Percentiles rank a stretch among this genome's conserved stretches.
These are phyloP conservation scores for Dipodomys merriami DNA, from an alignment of 2,113 vertebrate species.

Conservation along the genomic window DNA sequence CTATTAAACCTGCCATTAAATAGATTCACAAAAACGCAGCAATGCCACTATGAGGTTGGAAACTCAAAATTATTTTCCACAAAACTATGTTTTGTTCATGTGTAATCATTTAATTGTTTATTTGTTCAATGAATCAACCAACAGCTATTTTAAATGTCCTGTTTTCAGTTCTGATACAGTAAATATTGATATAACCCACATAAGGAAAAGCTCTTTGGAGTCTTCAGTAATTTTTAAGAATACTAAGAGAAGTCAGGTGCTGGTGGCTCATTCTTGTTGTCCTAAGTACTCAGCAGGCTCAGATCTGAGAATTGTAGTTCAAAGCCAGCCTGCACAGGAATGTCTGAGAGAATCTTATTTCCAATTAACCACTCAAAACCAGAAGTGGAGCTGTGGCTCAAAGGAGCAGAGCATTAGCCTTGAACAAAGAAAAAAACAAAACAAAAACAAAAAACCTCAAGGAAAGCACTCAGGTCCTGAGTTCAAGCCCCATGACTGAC, in stretches of 20 bases:
- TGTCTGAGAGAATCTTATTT: no score
- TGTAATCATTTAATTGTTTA: constrained; percentile 36
- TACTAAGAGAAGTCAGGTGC: not conserved
- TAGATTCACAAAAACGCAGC: not conserved
- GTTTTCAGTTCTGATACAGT: constrained; percentile 14
- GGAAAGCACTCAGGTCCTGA: no score
- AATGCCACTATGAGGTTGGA: not conserved
- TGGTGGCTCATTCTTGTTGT: no score
- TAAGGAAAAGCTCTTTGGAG: not conserved
- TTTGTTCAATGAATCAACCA: constrained; percentile 29
- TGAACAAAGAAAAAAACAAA: no score
- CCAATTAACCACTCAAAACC: no score
- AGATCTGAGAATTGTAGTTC: no score
- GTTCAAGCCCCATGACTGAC: not conserved
- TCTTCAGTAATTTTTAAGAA: not conserved
- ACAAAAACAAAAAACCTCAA: no score
- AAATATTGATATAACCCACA: not conserved
- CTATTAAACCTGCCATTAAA: not conserved
- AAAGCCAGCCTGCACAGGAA: no score
- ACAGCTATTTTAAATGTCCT: constrained; percentile 7
- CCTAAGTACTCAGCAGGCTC: no score
- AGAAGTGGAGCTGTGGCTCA: no score
- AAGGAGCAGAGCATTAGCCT: no score
- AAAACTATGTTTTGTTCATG: constrained; percentile 15
- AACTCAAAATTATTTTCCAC: constrained; percentile 34